A percentile compares a stretch with the other conserved stretches of the same genome.
These are phyloP conservation scores for Bettongia penicillata DNA, from an alignment of 2,113 vertebrate species.

Conservation along the genomic window DNA sequence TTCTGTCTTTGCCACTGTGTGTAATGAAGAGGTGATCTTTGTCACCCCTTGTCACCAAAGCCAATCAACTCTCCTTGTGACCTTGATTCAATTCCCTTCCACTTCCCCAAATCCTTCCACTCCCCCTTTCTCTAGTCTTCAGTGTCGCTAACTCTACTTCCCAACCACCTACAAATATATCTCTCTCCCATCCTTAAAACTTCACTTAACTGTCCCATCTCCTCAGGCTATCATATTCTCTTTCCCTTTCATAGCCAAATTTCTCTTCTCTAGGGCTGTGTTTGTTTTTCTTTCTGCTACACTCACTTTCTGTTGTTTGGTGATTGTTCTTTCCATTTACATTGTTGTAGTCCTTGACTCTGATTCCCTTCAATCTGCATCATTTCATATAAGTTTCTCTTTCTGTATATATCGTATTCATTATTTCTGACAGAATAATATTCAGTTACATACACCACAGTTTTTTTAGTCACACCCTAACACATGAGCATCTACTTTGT, in stretches of 20 bases:
- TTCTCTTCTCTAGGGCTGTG: neutral
- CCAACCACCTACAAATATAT: neutral
- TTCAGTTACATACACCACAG: neutral
- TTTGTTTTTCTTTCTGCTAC: neutral
- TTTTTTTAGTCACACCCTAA: neutral
- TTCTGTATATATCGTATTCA: neutral
- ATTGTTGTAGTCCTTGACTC: neutral
- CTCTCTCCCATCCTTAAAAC: neutral
- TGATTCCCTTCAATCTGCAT: neutral
- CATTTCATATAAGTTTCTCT: neutral
- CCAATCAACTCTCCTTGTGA: neutral
- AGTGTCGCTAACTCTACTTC: neutral
- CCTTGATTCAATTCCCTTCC: neutral
- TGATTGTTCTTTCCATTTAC: neutral
- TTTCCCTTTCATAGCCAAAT: neutral
- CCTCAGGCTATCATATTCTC: neutral
- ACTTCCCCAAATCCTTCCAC: neutral
- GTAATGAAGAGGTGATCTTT: neutral
- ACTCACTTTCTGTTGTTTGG: neutral
- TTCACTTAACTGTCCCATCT: neutral
- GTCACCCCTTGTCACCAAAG: neutral
- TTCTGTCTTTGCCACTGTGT: neutral
- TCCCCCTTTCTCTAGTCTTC: neutral
- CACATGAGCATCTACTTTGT: neutral
- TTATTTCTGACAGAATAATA: neutral